Evolutionary conservation across 1,140 invertebrate species (phyloP), one percentile per base, ranked within the genome.

Genomic region (Drosophila saltans): DNA sequence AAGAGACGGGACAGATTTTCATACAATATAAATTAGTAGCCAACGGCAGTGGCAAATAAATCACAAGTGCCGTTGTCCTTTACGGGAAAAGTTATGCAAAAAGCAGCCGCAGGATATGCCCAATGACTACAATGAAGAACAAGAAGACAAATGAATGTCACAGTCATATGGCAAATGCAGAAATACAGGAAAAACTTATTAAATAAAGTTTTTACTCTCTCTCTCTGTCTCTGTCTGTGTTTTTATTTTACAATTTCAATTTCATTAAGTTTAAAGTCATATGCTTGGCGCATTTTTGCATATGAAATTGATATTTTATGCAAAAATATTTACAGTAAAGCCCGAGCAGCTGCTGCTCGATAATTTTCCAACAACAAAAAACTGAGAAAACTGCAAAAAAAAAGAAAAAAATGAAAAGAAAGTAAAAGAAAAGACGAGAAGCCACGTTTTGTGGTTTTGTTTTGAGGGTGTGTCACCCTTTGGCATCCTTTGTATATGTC

Each of bases 251-350:
- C 62, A 68, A 69, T 82, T 86, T 76, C 84, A 86, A 66, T 88
- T 88, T 80, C 70, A 86, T 86, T 80, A 77, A 77, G 67, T 68
- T 86, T 65, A 52, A 65, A 81, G 73, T 75, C 77, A 80, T 79
- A 78, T 84, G 72, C 65, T 60, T 55, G 77, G 69, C 57, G 45
- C 57, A 61, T 65, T 43, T 80, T 75, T 72, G 58, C 74, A 66
- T 72, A 69, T 85, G 64, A 90, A 89, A 81, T 88, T 78, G 77
- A 84, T 84, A 90, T 90, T 88, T 88, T 88, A 90, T 88, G 84
- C 81, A 88, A 39, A 88, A 84, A 80, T 80, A 86, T 77, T 86
- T 83, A 73, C 67, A 48, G 9, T 48, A 55, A 26, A 33, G 7
- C 33, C 28, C 74, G 45, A 52, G 33, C 79, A 88, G 75, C 79